phyloP scores from a whole-genome alignment of 2,797 vertebrate species.

The Simalia tracyae region DNA sequence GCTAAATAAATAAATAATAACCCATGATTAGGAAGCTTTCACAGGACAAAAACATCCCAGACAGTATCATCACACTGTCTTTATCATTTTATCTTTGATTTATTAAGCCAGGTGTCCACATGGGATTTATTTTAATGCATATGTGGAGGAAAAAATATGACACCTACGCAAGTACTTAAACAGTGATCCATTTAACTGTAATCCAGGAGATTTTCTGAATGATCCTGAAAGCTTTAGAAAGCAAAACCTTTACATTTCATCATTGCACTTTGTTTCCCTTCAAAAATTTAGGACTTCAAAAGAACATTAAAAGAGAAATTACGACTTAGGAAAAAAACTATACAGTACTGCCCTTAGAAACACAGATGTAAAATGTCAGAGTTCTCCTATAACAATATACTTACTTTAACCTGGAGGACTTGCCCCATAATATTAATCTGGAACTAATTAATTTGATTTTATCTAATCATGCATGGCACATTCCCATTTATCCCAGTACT shows the following conservation, averaged over 20 bases:
- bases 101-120: slow-evolving; percentile 25
- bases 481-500: background rate
- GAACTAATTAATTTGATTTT: background rate
- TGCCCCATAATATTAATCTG: background rate
- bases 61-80: background rate
- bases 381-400: background rate
- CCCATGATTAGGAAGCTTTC: background rate
- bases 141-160: slow-evolving; percentile 18
- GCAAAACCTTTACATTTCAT: slow-evolving; percentile 18
- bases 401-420: background rate
- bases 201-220: slow-evolving; percentile 8
- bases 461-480: background rate
- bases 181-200: slow-evolving; percentile 20
- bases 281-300: slow-evolving; percentile 27
- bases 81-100: slow-evolving; percentile 39
- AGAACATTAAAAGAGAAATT: slow-evolving; percentile 20
- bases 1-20: slow-evolving; percentile 19
- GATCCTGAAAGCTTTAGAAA: slow-evolving; percentile 20
- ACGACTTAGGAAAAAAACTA: slow-evolving; percentile 25
- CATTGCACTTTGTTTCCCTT: slow-evolving; percentile 34
- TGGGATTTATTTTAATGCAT: slow-evolving; percentile 2
- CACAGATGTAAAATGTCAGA: slow-evolving; percentile 9
- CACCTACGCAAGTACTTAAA: slow-evolving; percentile 26
- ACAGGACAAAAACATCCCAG: slow-evolving; percentile 9
- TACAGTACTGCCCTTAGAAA: background rate